phyloP scores from a whole-genome alignment of 2,888 invertebrate genomes.

The Eretmocerus hayati region DNA sequence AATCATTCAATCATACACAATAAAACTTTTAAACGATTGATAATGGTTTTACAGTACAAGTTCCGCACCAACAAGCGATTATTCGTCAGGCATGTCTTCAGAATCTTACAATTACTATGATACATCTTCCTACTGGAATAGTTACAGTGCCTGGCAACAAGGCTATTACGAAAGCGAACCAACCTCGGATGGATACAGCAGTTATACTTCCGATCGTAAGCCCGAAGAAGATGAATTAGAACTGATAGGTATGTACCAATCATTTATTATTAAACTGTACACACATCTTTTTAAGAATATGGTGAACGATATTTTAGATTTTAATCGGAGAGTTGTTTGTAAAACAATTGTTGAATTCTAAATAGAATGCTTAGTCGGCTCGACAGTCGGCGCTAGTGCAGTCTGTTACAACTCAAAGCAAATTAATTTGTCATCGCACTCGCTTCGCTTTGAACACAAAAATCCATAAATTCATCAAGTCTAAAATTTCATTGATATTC shows the following conservation, averaged over 20 bases:
- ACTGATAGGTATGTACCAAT: slow-evolving; percentile 57
- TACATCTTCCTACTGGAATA: slow-evolving; percentile 80
- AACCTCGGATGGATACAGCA: slow-evolving; percentile 50
- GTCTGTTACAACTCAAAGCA: too few species aligned
- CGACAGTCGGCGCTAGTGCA: slow-evolving; percentile 16
- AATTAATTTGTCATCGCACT: too few species aligned
- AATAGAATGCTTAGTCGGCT: slow-evolving; percentile 19
- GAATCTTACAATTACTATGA: slow-evolving; percentile 64
- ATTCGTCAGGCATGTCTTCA: slow-evolving; percentile 38
- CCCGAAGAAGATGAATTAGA: slow-evolving; percentile 61
- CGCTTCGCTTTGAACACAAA: too few species aligned
- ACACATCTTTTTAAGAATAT: slow-evolving; percentile 15
- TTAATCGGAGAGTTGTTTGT: slow-evolving; percentile 15
- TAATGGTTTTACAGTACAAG: slow-evolving; percentile 18
- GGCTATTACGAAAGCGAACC: slow-evolving; percentile 60
- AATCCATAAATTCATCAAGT: slow-evolving; percentile 1
- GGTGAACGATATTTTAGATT: slow-evolving; percentile 19
- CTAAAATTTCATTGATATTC: slow-evolving; percentile 5
- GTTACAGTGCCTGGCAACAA: slow-evolving; percentile 73
- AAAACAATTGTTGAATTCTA: slow-evolving; percentile 14
- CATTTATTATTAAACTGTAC: slow-evolving; percentile 23
- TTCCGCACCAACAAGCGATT: slow-evolving; percentile 54
- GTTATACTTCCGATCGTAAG: slow-evolving; percentile 46
- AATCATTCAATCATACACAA: too few species aligned
- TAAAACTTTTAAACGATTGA: too few species aligned